phyloP scores from a whole-genome alignment of 2,797 vertebrate species.

The Orestias chungarensis region DNA sequence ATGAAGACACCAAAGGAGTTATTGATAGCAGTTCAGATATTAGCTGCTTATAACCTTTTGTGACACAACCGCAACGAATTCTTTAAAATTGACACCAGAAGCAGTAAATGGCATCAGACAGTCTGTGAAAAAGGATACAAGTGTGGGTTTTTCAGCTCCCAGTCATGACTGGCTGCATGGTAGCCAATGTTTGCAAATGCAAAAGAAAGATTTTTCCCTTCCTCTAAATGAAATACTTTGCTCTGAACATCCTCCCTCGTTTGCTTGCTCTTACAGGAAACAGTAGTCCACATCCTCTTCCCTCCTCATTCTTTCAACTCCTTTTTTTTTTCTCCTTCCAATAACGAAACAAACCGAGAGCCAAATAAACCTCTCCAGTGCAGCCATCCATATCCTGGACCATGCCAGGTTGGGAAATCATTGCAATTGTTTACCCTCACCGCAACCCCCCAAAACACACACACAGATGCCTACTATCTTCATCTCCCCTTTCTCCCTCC shows the following conservation, averaged over 20 bases:
- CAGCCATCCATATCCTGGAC: constrained; percentile 79
- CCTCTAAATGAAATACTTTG: constrained; percentile 72
- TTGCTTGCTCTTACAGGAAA: constrained; percentile 62
- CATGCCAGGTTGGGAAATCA: constrained; percentile 81
- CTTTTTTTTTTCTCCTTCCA: constrained; percentile 46
- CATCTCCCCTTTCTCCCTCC: constrained; percentile 46
- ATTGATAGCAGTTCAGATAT: background rate
- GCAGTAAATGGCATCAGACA: constrained; percentile 61
- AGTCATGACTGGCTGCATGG: constrained; percentile 34
- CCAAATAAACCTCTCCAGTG: constrained; percentile 78
- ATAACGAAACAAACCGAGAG: constrained; percentile 77
- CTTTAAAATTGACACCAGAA: constrained; percentile 61
- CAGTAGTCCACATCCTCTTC: constrained; percentile 45
- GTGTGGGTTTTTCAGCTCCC: constrained; percentile 39
- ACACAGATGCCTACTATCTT: constrained; percentile 61
- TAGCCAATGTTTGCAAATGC: constrained; percentile 66
- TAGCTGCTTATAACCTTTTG: background rate
- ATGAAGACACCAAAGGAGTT: background rate
- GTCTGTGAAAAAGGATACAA: constrained; percentile 35
- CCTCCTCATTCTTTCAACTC: constrained; percentile 25
- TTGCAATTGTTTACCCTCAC: constrained; percentile 71
- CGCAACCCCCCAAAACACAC: constrained; percentile 9
- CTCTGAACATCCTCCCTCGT: constrained; percentile 65
- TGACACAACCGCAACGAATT: background rate
- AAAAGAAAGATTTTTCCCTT: constrained; percentile 58